phyloP scores from a whole-genome alignment of 2,888 invertebrate species.

The Microctonus hyperodae region DNA sequence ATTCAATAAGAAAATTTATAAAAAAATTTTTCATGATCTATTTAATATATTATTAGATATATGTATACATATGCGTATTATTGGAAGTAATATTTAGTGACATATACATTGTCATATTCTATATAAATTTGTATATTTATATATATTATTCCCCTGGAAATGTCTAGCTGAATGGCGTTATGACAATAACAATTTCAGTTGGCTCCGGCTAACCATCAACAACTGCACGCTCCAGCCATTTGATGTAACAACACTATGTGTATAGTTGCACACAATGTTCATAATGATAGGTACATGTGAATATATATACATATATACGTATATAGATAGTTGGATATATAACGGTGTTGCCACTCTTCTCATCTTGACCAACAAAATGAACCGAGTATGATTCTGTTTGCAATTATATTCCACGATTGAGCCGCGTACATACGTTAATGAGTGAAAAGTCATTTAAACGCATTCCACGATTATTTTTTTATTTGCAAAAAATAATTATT shows the following conservation, averaged over 20 bases:
- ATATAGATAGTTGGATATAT: constrained; percentile 32
- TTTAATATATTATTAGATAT: too few species aligned
- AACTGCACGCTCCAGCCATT: constrained; percentile 41
- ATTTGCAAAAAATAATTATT: too few species aligned
- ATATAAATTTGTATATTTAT: background rate
- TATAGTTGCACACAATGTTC: constrained; percentile 21
- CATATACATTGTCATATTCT: too few species aligned
- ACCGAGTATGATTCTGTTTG: background rate
- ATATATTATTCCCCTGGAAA: constrained; percentile 11
- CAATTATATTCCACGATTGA: too few species aligned
- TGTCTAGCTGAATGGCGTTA: constrained; percentile 39
- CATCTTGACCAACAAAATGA: constrained; percentile 9
- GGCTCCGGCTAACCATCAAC: constrained; percentile 38
- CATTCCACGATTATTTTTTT: too few species aligned
- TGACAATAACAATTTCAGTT: constrained; percentile 39
- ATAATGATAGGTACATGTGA: too few species aligned
- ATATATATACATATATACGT: background rate
- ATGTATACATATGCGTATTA: too few species aligned
- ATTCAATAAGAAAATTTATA: too few species aligned
- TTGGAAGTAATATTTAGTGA: too few species aligned
- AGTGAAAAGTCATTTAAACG: too few species aligned
- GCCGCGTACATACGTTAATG: too few species aligned
- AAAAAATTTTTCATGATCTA: too few species aligned
- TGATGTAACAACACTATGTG: constrained; percentile 37
- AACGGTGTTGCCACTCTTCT: constrained; percentile 31